Evolutionary conservation across 2,113 vertebrate species (phyloP), one percentile per base, ranked within the genome.

Genomic region (Protomyctophum bolini): DNA sequence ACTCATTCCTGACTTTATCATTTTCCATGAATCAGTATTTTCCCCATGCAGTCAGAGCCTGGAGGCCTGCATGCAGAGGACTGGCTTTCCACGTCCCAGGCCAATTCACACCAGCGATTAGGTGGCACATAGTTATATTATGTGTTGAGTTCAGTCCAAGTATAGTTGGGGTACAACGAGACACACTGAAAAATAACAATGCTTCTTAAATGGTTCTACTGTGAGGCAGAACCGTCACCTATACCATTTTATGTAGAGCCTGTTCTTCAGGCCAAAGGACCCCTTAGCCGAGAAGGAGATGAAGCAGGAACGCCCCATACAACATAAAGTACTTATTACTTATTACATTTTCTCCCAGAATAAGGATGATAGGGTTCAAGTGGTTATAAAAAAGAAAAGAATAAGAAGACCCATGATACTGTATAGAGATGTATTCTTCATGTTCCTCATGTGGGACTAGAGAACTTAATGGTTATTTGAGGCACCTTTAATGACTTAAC

Each of bases 11-110:
- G 62, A 65, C 63, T 76, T 14, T 48, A 59, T 55, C 55, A 63
- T 77, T 77, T 77, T 74, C 66, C 73, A 81, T 79, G 78, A 81
- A 83, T 76, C 70, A 68, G 54, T 68, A 64, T 62, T 79, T 76
- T 77, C 79, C 63, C 33, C 11, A 62, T 72, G 49, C 52, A 73
- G 73, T 68, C 57, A 15, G 54, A 59, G 33, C 33, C 33, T 6
- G 33, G 33, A 41, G 33, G 33, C 33, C 3, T 6, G 33, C 33
- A 33, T 4, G 33, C 10, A 49, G 64, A 70, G 57, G 63, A 52
- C 48, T 52, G 46, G 21, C 74, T 83, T 87, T 85, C 80, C 75
- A 57, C 50, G 15, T 64, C 60, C 14, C 28, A 2, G 8, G 59
- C 51, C 66, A 64, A 63, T 28, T 62, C 52, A 63, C 62, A 65